Evolutionary conservation across 2,888 invertebrate genomes (phyloP).

Genomic region (Sphaeridia pumilis): DNA sequence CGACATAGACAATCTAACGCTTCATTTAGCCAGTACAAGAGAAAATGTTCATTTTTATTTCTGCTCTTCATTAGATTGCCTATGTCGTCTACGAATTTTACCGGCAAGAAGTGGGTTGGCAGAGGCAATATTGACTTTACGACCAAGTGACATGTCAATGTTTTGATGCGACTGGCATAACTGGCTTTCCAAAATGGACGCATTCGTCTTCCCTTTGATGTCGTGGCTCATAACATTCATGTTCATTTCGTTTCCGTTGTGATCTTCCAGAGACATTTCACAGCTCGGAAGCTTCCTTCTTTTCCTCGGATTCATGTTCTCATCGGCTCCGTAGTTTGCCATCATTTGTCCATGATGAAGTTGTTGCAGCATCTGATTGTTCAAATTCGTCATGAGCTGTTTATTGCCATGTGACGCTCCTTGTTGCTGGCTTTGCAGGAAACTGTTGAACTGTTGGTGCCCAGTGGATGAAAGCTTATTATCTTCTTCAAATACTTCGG

Average conservation of each 20-base stretch:
- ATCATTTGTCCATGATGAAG: constrained; percentile 6
- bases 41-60: too few relatives aligned
- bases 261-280: constrained; percentile 10
- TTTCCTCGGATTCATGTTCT: constrained; percentile 2
- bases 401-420: constrained; percentile 43
- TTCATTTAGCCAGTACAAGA: too few relatives aligned
- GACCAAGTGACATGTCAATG: constrained; percentile 8
- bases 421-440: constrained; percentile 15
- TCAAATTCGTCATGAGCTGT: constrained; percentile 38
- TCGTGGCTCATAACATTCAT: not conserved
- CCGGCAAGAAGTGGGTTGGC: constrained; percentile 78
- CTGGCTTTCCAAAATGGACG: constrained; percentile 32
- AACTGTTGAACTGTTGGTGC: constrained; percentile 18
- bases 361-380: not conserved
- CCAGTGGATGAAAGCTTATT: constrained; percentile 22
- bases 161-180: constrained; percentile 29
- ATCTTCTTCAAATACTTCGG: constrained; percentile 33
- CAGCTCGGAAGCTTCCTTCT: constrained; percentile 5
- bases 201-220: constrained; percentile 2
- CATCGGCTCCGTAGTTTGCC: constrained; percentile 2
- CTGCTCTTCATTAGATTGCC: too few relatives aligned
- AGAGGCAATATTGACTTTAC: constrained; percentile 48
- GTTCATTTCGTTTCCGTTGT: not conserved
- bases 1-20: too few relatives aligned
- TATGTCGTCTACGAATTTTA: too few relatives aligned